phyloP scores from a whole-genome alignment of 1,140 invertebrate genomes.

The Drosophila oshimai region DNA sequence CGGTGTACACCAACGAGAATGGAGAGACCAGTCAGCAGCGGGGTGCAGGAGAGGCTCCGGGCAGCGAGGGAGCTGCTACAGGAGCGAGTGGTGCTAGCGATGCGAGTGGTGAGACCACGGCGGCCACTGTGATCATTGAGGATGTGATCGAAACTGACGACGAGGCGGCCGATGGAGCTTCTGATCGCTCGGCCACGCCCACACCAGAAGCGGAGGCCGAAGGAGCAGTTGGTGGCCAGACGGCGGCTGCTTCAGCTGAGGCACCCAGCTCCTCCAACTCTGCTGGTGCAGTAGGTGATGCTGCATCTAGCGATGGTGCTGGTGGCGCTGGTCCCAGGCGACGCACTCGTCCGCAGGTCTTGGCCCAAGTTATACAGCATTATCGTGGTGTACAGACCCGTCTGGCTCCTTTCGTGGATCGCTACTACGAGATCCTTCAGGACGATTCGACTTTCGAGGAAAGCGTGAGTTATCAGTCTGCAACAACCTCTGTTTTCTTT shows the following conservation, averaged over 20 bases:
- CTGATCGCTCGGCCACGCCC: constrained; percentile 28
- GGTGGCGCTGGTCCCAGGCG: constrained; percentile 40
- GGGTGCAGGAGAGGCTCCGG: not conserved
- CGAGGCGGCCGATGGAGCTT: constrained; percentile 41
- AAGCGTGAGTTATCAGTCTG: constrained; percentile 81
- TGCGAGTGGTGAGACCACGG: constrained; percentile 51
- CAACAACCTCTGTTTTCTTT: not conserved
- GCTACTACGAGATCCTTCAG: constrained; percentile 85
- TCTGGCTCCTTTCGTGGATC: constrained; percentile 86
- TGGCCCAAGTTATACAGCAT: constrained; percentile 86
- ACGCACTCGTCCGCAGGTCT: constrained; percentile 84
- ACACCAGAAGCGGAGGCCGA: constrained; percentile 17
- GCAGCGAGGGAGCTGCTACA: constrained; percentile 4
- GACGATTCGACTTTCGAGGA: constrained; percentile 85
- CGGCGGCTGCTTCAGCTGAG: not conserved
- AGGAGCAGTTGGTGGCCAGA: constrained; percentile 23
- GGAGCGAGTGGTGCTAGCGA: constrained; percentile 24
- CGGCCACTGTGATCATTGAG: constrained; percentile 65
- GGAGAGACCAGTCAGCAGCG: constrained; percentile 24
- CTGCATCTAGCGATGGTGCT: too few relatives aligned
- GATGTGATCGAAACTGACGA: constrained; percentile 65
- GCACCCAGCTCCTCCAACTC: not conserved
- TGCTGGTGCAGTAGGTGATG: not conserved
- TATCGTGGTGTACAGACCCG: constrained; percentile 85
- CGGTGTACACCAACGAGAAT: constrained; percentile 61